Conservation (phyloP, 2,113 vertebrate genomes). For the Pardalotus punctatus region DNA sequence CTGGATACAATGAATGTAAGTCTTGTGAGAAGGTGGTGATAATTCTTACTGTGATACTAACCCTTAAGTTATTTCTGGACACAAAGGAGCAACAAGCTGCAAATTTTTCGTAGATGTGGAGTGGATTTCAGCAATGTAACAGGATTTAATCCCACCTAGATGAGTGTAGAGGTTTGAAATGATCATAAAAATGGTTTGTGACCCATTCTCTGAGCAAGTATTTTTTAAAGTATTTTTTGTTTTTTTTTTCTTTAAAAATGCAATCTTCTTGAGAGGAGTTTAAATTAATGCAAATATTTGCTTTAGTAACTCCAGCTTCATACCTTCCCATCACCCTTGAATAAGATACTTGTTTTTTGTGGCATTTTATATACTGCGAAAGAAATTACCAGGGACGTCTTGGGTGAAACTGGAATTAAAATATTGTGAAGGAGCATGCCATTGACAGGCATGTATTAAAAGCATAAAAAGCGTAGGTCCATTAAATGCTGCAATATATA, state of each 20-base stretch:
- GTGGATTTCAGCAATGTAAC: background rate
- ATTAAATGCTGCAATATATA: background rate
- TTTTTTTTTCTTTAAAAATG: background rate
- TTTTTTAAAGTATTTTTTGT: background rate
- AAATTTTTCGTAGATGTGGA: background rate
- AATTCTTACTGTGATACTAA: background rate
- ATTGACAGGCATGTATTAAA: background rate
- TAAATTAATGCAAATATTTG: background rate
- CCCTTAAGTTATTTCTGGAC: background rate
- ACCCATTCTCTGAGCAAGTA: background rate
- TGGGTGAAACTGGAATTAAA: background rate
- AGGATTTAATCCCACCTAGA: background rate
- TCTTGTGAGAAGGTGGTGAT: background rate
- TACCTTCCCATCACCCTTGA: background rate
- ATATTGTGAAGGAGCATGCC: background rate
- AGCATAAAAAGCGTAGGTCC: background rate
- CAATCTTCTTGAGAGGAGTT: background rate
- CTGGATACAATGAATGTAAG: constrained; percentile 87
- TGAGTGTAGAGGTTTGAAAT: background rate
- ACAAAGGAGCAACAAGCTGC: background rate
- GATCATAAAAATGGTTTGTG: background rate
- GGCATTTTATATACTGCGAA: background rate
- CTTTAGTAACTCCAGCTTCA: background rate
- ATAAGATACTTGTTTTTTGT: background rate
- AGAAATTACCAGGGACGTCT: background rate